Evolutionary conservation across 2,888 invertebrate genomes (phyloP), one percentile per base, ranked within the genome.

Genomic region (Phania funesta): DNA sequence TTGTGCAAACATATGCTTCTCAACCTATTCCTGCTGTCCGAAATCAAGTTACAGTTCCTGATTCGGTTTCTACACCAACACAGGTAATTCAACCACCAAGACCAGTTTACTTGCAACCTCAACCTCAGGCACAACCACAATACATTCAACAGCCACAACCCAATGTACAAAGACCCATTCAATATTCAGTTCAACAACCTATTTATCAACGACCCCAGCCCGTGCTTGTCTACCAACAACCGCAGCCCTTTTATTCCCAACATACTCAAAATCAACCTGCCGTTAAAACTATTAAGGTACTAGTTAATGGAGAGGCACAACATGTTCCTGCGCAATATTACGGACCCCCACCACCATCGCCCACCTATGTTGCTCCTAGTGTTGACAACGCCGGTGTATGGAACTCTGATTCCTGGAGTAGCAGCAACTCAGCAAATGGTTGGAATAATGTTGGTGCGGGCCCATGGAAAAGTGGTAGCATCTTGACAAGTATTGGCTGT

Each of bases 81-180:
- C 56, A 58, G 13, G 41, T 81, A 26, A 83, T 81, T 5, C 80
- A 76, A 9, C 83, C 85, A 18, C 81, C 71, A 44, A 75, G 26
- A 41, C 54, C 24, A 6, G 81, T 80, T 38, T 77, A 70, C 56
- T n/a, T 64, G 13, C 83, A 82, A 20, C 65, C 80, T n/a, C 83
- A 82, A 20, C 65, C 80, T 35, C 84, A 74, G 11, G 75, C 67
- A 20, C 84, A 83, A n/a, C 70, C 68, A 8, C 26, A 84, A 77
- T 86, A 87, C 5, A 87, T 86, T 3, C 85, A 85, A 13, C 87
- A 86, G 54, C 62, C 87, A 85, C 48, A 85, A 44, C 32, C 77
- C 80, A 73, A 85, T 83, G 29, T 29, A 83, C 70, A 70, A 70
- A 48, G 38, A 22, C 87, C 88, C 11, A 80, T 85, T 80, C 77